phyloP scores from a whole-genome alignment of 2,113 vertebrate genomes.

The Rhombomys opimus region DNA sequence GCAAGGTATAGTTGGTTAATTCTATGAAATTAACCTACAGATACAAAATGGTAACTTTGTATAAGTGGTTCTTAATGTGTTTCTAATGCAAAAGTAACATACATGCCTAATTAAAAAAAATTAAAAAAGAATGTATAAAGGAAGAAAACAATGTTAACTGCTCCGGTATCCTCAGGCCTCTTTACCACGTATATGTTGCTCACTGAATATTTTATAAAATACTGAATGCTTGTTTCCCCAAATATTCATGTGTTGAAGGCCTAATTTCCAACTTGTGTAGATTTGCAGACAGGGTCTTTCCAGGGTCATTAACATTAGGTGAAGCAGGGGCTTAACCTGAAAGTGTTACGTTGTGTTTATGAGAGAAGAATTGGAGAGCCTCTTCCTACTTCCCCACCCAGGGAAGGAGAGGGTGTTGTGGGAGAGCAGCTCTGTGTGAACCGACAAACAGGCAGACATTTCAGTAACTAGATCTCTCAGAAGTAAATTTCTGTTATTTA shows the following conservation, averaged over 20 bases:
- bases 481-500: conserved; percentile 8
- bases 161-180: background rate
- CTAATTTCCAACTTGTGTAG: background rate
- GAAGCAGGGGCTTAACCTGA: background rate
- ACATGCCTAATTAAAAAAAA: background rate
- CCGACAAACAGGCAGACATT: background rate
- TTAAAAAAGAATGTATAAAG: conserved; percentile 8
- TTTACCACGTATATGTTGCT: background rate
- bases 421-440: background rate
- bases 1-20: background rate
- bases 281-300: background rate
- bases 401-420: background rate
- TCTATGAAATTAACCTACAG: background rate
- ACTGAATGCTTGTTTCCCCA: background rate
- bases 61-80: background rate
- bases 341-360: background rate
- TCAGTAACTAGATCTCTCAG: background rate
- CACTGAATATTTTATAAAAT: background rate
- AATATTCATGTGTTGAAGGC: background rate
- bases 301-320: background rate
- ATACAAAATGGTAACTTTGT: background rate
- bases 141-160: conserved; percentile 34
- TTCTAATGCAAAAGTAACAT: background rate
- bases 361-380: background rate
- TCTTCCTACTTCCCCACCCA: background rate